Conservation (phyloP, 2,888 invertebrate genomes). For the Sturmia bella region DNA sequence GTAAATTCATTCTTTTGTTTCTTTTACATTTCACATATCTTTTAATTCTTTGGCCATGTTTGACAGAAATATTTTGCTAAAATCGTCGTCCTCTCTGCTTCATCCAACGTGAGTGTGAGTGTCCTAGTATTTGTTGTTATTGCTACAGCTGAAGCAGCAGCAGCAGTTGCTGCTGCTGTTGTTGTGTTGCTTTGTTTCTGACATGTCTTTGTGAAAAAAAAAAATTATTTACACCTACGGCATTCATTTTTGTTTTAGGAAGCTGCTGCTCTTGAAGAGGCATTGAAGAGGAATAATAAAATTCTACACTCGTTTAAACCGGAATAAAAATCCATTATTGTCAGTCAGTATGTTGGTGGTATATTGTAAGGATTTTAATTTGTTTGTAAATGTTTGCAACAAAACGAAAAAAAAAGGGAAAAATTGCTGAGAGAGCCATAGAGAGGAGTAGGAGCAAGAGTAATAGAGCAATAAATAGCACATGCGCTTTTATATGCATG, state of each 20-base stretch:
- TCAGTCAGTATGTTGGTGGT: conserved; percentile 28
- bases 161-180: not conserved
- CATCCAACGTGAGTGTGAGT: not conserved
- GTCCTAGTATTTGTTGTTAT: conserved; percentile 4
- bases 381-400: conserved; percentile 2
- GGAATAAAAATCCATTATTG: conserved; percentile 65
- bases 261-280: conserved; percentile 62
- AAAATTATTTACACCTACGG: conserved; percentile 53
- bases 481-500: not conserved
- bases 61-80: conserved; percentile 47
- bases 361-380: conserved; percentile 16
- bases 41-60: conserved; percentile 45
- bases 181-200: conserved; percentile 26
- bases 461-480: not conserved
- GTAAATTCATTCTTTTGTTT: conserved; percentile 52
- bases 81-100: conserved; percentile 8
- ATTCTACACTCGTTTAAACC: conserved; percentile 69
- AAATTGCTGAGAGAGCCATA: not conserved
- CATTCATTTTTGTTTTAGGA: conserved; percentile 49
- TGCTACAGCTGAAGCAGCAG: not conserved
- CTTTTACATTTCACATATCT: conserved; percentile 27
- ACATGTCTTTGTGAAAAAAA: conserved; percentile 51
- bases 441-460: not conserved
- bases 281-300: conserved; percentile 71
- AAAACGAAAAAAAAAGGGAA: not conserved